phyloP scores from a whole-genome alignment of 2,113 vertebrate genomes.

The Takifugu bimaculatus region DNA sequence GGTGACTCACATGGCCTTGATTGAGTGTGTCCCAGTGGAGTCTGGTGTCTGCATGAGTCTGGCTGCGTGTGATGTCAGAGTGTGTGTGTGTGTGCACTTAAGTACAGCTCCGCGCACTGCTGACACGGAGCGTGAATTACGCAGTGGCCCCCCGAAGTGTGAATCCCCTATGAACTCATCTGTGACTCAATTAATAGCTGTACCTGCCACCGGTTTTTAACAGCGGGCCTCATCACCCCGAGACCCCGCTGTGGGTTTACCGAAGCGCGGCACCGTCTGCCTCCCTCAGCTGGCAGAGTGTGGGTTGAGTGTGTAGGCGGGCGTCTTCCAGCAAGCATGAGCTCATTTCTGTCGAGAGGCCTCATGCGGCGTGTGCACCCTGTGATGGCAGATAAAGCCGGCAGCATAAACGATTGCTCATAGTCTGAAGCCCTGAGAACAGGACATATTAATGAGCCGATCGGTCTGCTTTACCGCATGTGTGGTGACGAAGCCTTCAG shows the following conservation, averaged over 20 bases:
- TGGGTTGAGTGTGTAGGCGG: background rate
- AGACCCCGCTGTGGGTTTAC: slow-evolving; percentile 48
- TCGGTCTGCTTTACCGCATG: slow-evolving; percentile 49
- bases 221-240: slow-evolving; percentile 61
- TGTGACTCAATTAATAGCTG: slow-evolving; percentile 77
- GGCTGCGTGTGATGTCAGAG: slow-evolving; percentile 54
- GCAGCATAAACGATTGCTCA: slow-evolving; percentile 35
- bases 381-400: slow-evolving; percentile 38
- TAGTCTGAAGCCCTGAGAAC: slow-evolving; percentile 28
- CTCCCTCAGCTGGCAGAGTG: slow-evolving; percentile 29
- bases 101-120: slow-evolving; percentile 15
- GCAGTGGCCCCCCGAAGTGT: slow-evolving; percentile 43
- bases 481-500: slow-evolving; percentile 40
- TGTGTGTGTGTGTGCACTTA: slow-evolving; percentile 23
- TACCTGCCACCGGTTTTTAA: slow-evolving; percentile 61
- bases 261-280: slow-evolving; percentile 28
- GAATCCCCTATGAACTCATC: slow-evolving; percentile 77
- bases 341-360: slow-evolving; percentile 20
- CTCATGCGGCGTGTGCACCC: slow-evolving; percentile 26
- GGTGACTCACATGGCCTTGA: slow-evolving; percentile 67
- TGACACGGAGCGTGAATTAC: slow-evolving; percentile 61
- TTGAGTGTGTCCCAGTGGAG: slow-evolving; percentile 59
- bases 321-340: background rate
- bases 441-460: slow-evolving; percentile 50
- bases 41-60: slow-evolving; percentile 61